Base-by-base conservation (phyloP, 2,113 vertebrate genomes). In the Lycocorax pyrrhopterus region DNA sequence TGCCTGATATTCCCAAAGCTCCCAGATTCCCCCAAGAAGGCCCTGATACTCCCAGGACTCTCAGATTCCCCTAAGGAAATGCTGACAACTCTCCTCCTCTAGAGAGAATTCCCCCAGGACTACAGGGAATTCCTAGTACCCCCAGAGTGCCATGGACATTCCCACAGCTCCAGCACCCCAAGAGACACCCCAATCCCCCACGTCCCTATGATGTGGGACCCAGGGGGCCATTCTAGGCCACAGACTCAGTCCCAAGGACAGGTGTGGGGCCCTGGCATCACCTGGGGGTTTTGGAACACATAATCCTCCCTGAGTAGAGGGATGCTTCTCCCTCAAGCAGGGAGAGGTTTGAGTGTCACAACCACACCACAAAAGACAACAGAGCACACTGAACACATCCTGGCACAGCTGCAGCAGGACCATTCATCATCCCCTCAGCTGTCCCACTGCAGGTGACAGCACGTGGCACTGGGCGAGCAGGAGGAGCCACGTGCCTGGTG, bases 381-480 rank as follows among this genome's bases (percentile, higher is more conserved):
- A 37, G 39, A 49, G 66, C 35, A 26, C n/a, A 25, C 13, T 10
- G 46, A 53, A 25, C 19, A 1, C 26, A 12, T 37, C 32, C 22
- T 47, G 32, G 58, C 19, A 4, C 53, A 19, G 43, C 29, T 72
- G 16, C 37, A 7, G 39, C 29, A 64, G 73, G 27, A 56, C 23
- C 7, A 4, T 32, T 43, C 68, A 9, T 30, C 56, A 10, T 58
- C 10, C 0, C 47, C 67, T 67, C 9, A 2, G 56, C 67, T 32
- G 43, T 56, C 47, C 58, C 14, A 0, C 14, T 78, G 75, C 84
- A 74, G 85, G 37, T 12, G 59, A n/a, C 8, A 3, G 27, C 52
- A 16, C 0, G 1, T 20, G 51, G 32, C 1, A 4, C 39, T 5
- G 9, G 7, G 39, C 0, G 16, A 33, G 76, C 80, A 56, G 78